phyloP scores from a whole-genome alignment of 2,888 invertebrate genomes.

The Epinotia ramella region DNA sequence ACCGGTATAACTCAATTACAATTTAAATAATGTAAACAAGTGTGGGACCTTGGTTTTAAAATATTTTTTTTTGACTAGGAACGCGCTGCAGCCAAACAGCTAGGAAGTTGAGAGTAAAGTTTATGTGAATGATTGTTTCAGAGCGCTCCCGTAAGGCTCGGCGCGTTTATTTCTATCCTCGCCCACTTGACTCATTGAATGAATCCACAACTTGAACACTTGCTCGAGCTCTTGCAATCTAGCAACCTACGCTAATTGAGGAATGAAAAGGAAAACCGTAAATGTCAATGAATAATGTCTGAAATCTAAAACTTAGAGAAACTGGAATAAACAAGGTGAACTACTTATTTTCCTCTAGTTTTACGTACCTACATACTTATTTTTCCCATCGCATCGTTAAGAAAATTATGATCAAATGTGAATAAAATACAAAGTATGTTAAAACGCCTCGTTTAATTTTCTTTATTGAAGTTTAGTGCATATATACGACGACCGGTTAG shows the following conservation, averaged over 20 bases:
- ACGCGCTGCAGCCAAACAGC: constrained; percentile 9
- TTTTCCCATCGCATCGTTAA: too few relatives aligned
- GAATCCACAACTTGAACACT: neutral
- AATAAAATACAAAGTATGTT: too few relatives aligned
- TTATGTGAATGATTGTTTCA: constrained; percentile 44
- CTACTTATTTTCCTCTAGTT: neutral
- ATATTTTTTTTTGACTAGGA: neutral
- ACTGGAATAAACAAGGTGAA: neutral
- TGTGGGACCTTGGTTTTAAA: too few relatives aligned
- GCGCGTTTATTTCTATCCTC: constrained; percentile 8
- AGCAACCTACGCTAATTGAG: too few relatives aligned
- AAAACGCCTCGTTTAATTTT: too few relatives aligned
- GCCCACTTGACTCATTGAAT: constrained; percentile 14
- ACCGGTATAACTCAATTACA: too few relatives aligned
- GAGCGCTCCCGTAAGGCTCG: constrained; percentile 22
- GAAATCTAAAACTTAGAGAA: neutral
- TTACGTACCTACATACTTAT: too few relatives aligned
- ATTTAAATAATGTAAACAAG: too few relatives aligned
- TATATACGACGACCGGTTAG: too few relatives aligned
- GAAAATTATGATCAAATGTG: too few relatives aligned
- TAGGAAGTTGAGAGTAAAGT: constrained; percentile 40
- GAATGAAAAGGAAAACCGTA: too few relatives aligned
- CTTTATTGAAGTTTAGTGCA: too few relatives aligned
- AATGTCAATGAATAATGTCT: neutral
- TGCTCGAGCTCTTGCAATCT: neutral